Evolutionary conservation across 2,797 vertebrate genomes (phyloP).

Genomic region (Amblyraja radiata): DNA sequence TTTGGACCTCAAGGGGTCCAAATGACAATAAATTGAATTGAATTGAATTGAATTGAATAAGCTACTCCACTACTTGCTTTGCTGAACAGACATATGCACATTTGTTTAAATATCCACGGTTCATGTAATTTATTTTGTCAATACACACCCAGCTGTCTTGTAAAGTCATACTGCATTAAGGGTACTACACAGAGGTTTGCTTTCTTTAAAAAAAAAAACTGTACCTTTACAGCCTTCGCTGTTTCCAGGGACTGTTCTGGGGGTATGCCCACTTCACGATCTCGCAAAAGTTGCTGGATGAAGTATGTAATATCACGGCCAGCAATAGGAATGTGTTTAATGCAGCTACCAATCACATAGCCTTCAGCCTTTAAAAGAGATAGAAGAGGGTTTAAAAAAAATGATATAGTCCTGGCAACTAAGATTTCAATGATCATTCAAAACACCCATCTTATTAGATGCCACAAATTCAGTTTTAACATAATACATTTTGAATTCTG

Average conservation of each 20-base stretch:
- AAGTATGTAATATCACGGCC: slow-evolving; percentile 97
- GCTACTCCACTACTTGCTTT: too few relatives aligned
- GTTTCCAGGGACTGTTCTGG: slow-evolving; percentile 95
- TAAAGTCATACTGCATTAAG: too few relatives aligned
- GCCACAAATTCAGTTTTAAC: neutral
- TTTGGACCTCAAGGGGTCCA: too few relatives aligned
- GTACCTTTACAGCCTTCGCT: slow-evolving; percentile 92
- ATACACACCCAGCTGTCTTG: too few relatives aligned
- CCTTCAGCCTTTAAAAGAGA: slow-evolving; percentile 74
- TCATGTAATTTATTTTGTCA: too few relatives aligned
- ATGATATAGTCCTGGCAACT: neutral
- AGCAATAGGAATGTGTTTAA: slow-evolving; percentile 97
- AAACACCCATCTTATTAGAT: neutral
- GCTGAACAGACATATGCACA: too few relatives aligned
- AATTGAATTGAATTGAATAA: too few relatives aligned
- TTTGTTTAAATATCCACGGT: too few relatives aligned
- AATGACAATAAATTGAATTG: too few relatives aligned
- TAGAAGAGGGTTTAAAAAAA: neutral
- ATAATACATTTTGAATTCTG: neutral
- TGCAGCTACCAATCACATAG: slow-evolving; percentile 96
- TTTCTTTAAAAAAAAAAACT: neutral
- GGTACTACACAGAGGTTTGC: neutral
- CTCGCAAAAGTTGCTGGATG: slow-evolving; percentile 88
- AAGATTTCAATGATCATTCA: too few relatives aligned
- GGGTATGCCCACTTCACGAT: slow-evolving; percentile 92